Base-by-base conservation (phyloP, 1,140 invertebrate genomes). In the Amphibalanus amphitrite region DNA sequence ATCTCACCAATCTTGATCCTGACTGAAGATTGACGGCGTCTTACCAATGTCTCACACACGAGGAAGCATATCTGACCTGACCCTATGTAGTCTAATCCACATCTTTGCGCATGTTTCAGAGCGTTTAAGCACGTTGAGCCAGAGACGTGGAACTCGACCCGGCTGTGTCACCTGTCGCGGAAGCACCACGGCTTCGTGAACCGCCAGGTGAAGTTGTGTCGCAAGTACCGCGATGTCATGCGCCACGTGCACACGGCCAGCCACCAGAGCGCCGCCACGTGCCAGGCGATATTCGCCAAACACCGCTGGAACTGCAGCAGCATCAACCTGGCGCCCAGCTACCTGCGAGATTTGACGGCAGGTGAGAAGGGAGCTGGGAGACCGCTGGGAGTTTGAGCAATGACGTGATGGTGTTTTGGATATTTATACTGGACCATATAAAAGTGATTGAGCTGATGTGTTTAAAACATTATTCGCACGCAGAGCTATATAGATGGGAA, bases 221-320 rank as follows among this genome's bases (percentile, higher is more conserved):
- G 85, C 30, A 82, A 85, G 0, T 77, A 82, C 76, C 83, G 86
- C 73, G 90, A 89, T 71, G 83, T 90, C 59, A 91, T 93, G 89
- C 84, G 86, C 20, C 86, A 87, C 75, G 83, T 93, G 68, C 85
- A 85, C 25, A 83, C 84, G 67, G 90, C 90, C 0, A 88, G 90
- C 4, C 81, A 81, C 28, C 80, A 88, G 69, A 84, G 89, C 0
- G 82, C 86, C 26, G 80, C 84, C 69, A 86, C 88, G 25, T 93
- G 91, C 78, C 87, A 89, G 77, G 82, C 83, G 70, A 83, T 88
- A 0, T 90, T 92, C 77, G 80, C 82, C 15, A 83, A 88, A 74
- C 83, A 89, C 69, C 82, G 90, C 69, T 93, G 91, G 91, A 93
- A 93, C 79, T 93, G 91, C 79, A 90, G 89, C 69, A 88, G 89